These are phyloP conservation scores for Metallyticus violacea DNA, from an alignment of 2,888 invertebrate genomes.

Conservation along the genomic window DNA sequence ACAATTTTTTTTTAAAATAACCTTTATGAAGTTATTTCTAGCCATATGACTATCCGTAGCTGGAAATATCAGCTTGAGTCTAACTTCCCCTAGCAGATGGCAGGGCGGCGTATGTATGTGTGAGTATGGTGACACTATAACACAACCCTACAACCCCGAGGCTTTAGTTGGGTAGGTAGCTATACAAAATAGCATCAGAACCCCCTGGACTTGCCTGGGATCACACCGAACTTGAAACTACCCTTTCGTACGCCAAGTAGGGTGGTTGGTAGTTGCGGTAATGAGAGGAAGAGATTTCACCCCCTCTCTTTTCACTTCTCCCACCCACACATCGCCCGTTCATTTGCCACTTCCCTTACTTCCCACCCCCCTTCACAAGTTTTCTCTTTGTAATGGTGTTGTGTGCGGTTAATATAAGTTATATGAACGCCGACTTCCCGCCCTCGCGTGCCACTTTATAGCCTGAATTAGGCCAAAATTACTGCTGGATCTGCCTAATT, in stretches of 20 bases:
- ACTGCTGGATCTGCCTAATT: constrained; percentile 26
- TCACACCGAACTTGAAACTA: background rate
- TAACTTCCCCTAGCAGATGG: too few relatives aligned
- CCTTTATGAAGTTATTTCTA: too few relatives aligned
- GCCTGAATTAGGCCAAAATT: constrained; percentile 24
- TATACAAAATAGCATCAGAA: background rate
- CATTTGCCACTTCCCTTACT: background rate
- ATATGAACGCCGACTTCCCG: constrained; percentile 4
- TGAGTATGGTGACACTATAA: background rate
- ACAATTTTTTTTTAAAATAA: too few relatives aligned
- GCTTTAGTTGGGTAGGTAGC: too few relatives aligned
- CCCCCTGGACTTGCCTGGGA: background rate
- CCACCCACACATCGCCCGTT: background rate
- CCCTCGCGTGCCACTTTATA: constrained; percentile 17
- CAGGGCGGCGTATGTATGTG: too few relatives aligned
- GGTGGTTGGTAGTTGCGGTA: constrained; percentile 9
- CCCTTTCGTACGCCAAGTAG: background rate
- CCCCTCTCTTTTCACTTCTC: background rate
- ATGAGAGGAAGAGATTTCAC: constrained; percentile 14
- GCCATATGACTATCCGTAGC: too few relatives aligned
- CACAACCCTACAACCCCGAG: background rate
- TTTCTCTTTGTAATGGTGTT: background rate
- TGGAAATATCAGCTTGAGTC: too few relatives aligned
- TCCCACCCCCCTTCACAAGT: background rate
- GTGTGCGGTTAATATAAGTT: constrained; percentile 15